A percentile compares a stretch with the other conserved stretches of the same genome.
phyloP scores from a whole-genome alignment of 2,888 invertebrate species.

The Spodoptera exigua region DNA sequence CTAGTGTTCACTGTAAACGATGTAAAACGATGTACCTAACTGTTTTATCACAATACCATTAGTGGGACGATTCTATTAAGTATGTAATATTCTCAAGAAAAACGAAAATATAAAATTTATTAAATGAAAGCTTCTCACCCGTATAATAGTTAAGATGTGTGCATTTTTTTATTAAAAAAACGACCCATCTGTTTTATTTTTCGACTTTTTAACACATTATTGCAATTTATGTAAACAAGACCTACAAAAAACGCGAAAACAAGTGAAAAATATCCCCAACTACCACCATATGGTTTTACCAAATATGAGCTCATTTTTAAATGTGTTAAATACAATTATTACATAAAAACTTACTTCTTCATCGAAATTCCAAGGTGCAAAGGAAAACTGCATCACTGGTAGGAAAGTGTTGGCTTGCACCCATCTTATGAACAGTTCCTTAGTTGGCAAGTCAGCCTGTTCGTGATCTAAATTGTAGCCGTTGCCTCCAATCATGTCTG shows the following conservation, averaged over 20 bases:
- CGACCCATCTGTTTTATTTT: too few relatives aligned
- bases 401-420: constrained; percentile 93
- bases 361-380: constrained; percentile 94
- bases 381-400: constrained; percentile 94
- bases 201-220: too few relatives aligned
- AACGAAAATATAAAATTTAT: not conserved
- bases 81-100: constrained; percentile 10
- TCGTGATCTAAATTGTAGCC: constrained; percentile 86
- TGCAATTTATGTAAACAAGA: too few relatives aligned
- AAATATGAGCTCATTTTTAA: not conserved
- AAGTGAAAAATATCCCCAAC: too few relatives aligned
- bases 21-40: constrained; percentile 2
- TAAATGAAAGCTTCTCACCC: not conserved
- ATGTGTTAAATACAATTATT: not conserved
- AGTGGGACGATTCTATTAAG: too few relatives aligned
- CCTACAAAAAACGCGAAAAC: too few relatives aligned
- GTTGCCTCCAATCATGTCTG: constrained; percentile 94
- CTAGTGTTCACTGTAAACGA: too few relatives aligned
- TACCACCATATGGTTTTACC: too few relatives aligned
- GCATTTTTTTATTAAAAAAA: too few relatives aligned
- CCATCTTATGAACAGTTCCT: constrained; percentile 94
- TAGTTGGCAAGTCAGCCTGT: constrained; percentile 85
- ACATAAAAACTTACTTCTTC: constrained; percentile 74
- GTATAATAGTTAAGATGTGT: too few relatives aligned
- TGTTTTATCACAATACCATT: constrained; percentile 21